Evolutionary conservation across 2,888 invertebrate species (phyloP).

Genomic region (Chironomus riparius): DNA sequence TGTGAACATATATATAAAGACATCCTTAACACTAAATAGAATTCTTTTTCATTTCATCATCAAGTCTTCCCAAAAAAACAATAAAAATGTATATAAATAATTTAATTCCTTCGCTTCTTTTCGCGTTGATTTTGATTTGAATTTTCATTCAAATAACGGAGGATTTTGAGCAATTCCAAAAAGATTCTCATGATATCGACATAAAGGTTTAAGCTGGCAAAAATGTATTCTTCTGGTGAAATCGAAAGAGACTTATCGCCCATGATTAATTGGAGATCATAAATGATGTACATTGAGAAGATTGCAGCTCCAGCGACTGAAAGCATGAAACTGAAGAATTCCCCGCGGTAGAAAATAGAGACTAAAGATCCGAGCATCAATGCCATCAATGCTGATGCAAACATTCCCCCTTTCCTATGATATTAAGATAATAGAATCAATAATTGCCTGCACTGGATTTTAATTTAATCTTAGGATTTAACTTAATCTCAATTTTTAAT

Average conservation of each 20-base stretch:
- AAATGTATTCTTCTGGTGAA: slow-evolving; percentile 22
- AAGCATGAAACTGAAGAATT: slow-evolving; percentile 14
- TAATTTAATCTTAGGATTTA: no score
- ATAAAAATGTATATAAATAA: no score
- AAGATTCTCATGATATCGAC: slow-evolving; percentile 21
- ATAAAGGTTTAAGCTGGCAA: slow-evolving; percentile 16
- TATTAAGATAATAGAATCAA: no score
- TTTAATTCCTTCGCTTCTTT: neutral
- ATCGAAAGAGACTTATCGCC: slow-evolving; percentile 14
- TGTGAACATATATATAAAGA: no score
- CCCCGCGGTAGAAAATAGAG: slow-evolving; percentile 12
- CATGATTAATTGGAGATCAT: slow-evolving; percentile 23
- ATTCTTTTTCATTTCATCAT: no score
- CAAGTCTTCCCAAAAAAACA: no score
- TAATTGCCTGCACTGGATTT: no score
- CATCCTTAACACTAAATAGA: no score
- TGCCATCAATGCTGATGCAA: slow-evolving; percentile 1
- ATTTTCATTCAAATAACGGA: slow-evolving; percentile 8
- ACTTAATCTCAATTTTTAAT: no score
- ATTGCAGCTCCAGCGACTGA: neutral
- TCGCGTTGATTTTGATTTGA: neutral
- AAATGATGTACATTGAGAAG: slow-evolving; percentile 22
- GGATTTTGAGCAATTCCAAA: slow-evolving; percentile 18
- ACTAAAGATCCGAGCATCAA: neutral
- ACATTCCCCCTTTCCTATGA: slow-evolving; percentile 7